Conservation (phyloP, 2,113 vertebrate species). For the Zosterops pallidus region DNA sequence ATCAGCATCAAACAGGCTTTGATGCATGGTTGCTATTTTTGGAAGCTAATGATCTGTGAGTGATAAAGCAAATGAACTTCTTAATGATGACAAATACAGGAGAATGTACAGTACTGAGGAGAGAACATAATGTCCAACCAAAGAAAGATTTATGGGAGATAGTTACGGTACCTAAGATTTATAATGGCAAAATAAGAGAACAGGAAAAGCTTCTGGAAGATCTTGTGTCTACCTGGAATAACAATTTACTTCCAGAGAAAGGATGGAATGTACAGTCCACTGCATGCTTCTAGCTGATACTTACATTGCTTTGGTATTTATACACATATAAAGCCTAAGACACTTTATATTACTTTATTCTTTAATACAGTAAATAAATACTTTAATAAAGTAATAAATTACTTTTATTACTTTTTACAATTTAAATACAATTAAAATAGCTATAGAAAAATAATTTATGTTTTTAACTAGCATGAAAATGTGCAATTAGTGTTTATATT, state of each 20-base stretch:
- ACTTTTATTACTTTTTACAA: background rate
- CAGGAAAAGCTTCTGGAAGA: background rate
- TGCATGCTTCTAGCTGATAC: background rate
- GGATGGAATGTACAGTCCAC: background rate
- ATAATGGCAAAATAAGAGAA: background rate
- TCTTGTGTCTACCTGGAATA: background rate
- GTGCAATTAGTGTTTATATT: background rate
- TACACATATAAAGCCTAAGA: background rate
- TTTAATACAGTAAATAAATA: too few species aligned
- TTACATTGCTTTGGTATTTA: background rate
- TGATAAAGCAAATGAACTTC: constrained; percentile 33
- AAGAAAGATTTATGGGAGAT: background rate
- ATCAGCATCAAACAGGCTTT: background rate
- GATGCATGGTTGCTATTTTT: background rate
- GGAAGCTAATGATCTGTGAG: background rate
- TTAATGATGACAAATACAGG: constrained; percentile 24
- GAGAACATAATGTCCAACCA: background rate
- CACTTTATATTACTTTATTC: background rate
- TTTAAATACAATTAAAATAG: background rate
- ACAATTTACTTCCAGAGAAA: background rate
- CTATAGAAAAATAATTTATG: fast-evolving
- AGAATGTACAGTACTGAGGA: background rate
- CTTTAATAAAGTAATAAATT: too few species aligned
- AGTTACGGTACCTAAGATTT: background rate
- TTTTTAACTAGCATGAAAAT: background rate